Base-by-base conservation (phyloP, 1,140 invertebrate genomes). In the Stenopsyche tienmushanensis region DNA sequence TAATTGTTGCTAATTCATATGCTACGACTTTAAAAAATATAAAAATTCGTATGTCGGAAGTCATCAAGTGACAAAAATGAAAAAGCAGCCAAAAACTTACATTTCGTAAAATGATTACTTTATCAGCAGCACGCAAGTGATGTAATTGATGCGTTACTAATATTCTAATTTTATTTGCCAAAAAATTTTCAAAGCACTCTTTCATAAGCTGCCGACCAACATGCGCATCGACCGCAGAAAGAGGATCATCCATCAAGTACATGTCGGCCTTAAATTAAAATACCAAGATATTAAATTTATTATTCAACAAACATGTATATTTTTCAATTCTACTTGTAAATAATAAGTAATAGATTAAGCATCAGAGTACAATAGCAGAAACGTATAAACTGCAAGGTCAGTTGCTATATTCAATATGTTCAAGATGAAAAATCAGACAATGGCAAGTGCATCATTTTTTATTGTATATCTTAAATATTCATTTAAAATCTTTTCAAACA, bases 71-170 rank as follows among this genome's bases (percentile, higher is more conserved):
- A 23, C 3, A 54, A 29, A 29, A 13, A 54, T 39, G n/a, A n/a
- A n/a, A n/a, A n/a, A n/a, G n/a, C n/a, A n/a, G n/a, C 17, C 9
- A 23, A 10, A 17, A 21, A 73, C 78, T 76, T 70, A 86, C 85
- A 72, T 85, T 82, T 29, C 82, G 81, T 34, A 82, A 80, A 70
- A 86, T 85, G 5, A 95, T 78, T 74, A 85, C 77, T 72, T 83
- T 84, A 73, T 92, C 86, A 0, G 90, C 91, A 45, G 84, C 79
- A 72, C 89, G 89, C 2, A 97, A 82, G 72, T 91, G 90, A 66
- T 95, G 91, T 3, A 96, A 80, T 72, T 95, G 93, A 81, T 97
- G 93, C 0, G 93, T 97, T 7, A 94, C 91, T 26, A 97, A 76
- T 7, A 88, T 87, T 1, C 76, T 90, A 72, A 81, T 91, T 84